Conservation (phyloP, 1,140 invertebrate species). For the Aphaenogaster ashmeadi region DNA sequence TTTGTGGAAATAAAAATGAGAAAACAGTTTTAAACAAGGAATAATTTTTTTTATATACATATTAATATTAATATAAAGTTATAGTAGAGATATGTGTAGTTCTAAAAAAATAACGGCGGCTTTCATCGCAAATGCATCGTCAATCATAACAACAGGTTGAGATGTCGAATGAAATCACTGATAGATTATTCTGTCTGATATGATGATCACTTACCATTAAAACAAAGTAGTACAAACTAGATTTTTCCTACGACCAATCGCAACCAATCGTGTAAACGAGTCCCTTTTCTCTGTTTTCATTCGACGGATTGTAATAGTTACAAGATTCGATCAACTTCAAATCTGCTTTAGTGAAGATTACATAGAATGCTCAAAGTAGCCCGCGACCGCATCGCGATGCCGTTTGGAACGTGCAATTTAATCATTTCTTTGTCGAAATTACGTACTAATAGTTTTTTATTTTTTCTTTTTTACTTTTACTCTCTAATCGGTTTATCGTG, state of each 20-base stretch:
- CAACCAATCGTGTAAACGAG: slow-evolving; percentile 19
- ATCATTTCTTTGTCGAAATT: background rate
- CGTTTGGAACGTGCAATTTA: background rate
- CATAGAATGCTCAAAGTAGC: slow-evolving; percentile 73
- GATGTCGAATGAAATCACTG: slow-evolving; percentile 36
- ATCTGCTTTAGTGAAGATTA: slow-evolving; percentile 65
- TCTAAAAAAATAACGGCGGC: background rate
- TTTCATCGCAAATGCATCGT: slow-evolving; percentile 13
- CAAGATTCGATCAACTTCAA: slow-evolving; percentile 73
- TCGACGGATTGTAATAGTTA: slow-evolving; percentile 37
- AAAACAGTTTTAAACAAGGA: background rate
- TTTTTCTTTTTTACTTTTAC: background rate
- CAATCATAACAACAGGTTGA: slow-evolving; percentile 3
- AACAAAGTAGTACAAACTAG: background rate
- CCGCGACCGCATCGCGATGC: slow-evolving; percentile 66
- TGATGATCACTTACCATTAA: background rate
- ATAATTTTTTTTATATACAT: background rate
- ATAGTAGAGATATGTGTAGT: background rate
- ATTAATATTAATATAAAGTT: background rate
- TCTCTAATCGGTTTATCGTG: too few species aligned
- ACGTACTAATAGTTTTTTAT: background rate
- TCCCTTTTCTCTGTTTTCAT: slow-evolving; percentile 39
- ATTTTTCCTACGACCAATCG: background rate
- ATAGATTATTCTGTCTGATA: slow-evolving; percentile 2
- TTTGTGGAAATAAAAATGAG: background rate